Percentiles rank a stretch among this genome's conserved stretches.
These are phyloP conservation scores for Mungos mungo DNA, from an alignment of 2,113 vertebrate species.

Conservation along the genomic window DNA sequence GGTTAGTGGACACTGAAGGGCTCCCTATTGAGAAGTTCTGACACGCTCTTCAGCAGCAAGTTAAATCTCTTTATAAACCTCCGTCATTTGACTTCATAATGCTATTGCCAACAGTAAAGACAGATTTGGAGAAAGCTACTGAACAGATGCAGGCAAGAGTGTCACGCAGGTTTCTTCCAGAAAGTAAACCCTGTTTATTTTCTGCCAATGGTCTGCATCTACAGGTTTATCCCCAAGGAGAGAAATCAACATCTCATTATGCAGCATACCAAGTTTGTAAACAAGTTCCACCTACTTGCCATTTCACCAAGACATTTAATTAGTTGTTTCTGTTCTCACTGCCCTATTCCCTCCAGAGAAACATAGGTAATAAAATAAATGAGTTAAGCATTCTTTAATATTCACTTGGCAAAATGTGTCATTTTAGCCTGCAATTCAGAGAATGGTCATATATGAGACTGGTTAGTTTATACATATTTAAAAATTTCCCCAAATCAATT, in stretches of 20 bases:
- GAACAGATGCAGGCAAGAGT: not conserved
- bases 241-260: conserved; percentile 60
- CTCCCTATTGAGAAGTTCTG: not conserved
- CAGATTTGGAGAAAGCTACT: not conserved
- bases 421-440: conserved; percentile 9
- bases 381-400: conserved; percentile 63
- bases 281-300: conserved; percentile 56
- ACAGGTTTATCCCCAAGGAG: not conserved
- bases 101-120: not conserved
- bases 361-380: conserved; percentile 61
- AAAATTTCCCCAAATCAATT: not conserved
- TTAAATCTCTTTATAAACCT: conserved; percentile 19
- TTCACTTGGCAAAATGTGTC: conserved; percentile 41
- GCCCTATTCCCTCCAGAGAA: conserved; percentile 44
- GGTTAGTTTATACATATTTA: conserved; percentile 17
- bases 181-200: conserved; percentile 33
- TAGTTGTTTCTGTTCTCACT: conserved; percentile 60
- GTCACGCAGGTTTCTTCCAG: not conserved
- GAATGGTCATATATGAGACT: not conserved
- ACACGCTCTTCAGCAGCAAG: not conserved
- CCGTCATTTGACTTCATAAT: not conserved
- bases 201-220: not conserved
- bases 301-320: conserved; percentile 63
- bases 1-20: not conserved
- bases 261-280: conserved; percentile 47